Conservation (phyloP, 2,797 vertebrate genomes). For the Danio jaintianensis region DNA sequence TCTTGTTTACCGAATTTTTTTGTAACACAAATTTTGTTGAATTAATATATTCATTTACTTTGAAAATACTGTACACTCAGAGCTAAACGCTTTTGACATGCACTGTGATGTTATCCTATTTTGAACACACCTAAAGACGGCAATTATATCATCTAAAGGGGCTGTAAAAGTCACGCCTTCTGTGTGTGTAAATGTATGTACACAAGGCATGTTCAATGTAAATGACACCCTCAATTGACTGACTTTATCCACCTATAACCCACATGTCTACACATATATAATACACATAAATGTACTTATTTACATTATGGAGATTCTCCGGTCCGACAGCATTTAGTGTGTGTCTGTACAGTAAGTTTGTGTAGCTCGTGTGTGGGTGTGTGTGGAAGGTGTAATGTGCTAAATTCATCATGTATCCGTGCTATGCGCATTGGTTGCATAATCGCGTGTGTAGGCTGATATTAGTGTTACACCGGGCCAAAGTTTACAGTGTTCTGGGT, state of each 20-base stretch:
- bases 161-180: neutral
- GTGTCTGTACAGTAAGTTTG: neutral
- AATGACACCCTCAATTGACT: conserved; percentile 11
- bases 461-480: conserved; percentile 33
- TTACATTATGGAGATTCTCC: neutral
- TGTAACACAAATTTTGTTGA: too few species aligned
- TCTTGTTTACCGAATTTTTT: too few species aligned
- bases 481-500: conserved; percentile 30
- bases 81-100: neutral
- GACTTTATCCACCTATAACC: conserved; percentile 1
- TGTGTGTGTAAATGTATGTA: neutral
- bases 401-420: conserved; percentile 35
- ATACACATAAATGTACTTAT: neutral
- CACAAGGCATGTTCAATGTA: neutral
- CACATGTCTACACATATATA: neutral
- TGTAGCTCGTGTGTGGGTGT: conserved; percentile 20
- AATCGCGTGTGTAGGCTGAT: conserved; percentile 48
- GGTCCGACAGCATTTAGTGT: conserved; percentile 8
- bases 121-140: neutral
- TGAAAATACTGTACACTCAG: neutral
- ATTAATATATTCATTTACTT: neutral
- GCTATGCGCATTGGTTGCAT: conserved; percentile 38
- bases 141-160: neutral
- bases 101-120: neutral
- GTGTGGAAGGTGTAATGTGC: conserved; percentile 27